Evolutionary conservation across 2,113 vertebrate genomes (phyloP).

Genomic region (Podarcis muralis): DNA sequence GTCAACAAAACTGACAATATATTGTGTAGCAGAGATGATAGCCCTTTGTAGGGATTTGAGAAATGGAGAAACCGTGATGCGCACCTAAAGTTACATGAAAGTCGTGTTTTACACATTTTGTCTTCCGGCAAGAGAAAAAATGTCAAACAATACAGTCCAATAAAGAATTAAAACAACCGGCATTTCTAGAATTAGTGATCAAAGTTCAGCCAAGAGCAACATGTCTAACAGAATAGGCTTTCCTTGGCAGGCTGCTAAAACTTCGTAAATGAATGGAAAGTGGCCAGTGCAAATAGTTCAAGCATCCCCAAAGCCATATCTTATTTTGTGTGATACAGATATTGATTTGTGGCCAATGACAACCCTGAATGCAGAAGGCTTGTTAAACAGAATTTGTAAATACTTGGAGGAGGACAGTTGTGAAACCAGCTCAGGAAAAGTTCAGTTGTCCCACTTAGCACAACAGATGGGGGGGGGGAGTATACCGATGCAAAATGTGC

Average conservation of each 20-base stretch:
- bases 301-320: not conserved
- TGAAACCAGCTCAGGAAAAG: not conserved
- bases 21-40: not conserved
- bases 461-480: not conserved
- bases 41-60: not conserved
- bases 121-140: not conserved
- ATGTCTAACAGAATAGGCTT: not conserved
- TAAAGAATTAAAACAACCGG: not conserved
- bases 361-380: not conserved
- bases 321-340: not conserved
- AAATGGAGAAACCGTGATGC: not conserved
- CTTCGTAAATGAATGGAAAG: not conserved
- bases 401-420: not conserved
- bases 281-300: not conserved
- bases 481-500: not conserved
- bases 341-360: not conserved
- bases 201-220: not conserved
- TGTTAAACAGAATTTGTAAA: not conserved
- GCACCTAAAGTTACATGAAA: not conserved
- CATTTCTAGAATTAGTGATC: not conserved
- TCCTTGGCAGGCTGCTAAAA: not conserved
- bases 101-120: not conserved
- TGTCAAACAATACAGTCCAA: not conserved
- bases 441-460: not conserved
- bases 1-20: slow-evolving; percentile 3